These are phyloP conservation scores for Drosophila parthenogenetica DNA, from an alignment of 2,888 invertebrate species.

Conservation along the genomic window DNA sequence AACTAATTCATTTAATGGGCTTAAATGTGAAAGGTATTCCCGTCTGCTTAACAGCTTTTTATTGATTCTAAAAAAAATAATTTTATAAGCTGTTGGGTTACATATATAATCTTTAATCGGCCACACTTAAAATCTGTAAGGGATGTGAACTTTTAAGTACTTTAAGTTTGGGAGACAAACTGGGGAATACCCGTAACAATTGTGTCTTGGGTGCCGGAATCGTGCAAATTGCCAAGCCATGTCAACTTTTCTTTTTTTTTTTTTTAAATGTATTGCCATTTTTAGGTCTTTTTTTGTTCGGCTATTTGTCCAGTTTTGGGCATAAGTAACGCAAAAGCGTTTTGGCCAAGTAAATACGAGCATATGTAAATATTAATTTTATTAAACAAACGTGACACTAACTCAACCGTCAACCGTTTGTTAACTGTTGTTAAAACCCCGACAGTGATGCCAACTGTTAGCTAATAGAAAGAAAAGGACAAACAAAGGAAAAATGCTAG, in stretches of 20 bases:
- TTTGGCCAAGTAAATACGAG: conserved; percentile 65
- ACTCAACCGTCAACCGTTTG: conserved; percentile 28
- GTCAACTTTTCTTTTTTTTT: conserved; percentile 27
- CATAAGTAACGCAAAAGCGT: conserved; percentile 31
- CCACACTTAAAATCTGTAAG: background rate
- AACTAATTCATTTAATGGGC: background rate
- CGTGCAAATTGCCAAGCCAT: conserved; percentile 72
- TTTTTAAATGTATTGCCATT: background rate
- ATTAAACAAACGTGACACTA: conserved; percentile 75
- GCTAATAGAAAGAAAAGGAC: conserved; percentile 18
- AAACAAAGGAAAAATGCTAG: no score
- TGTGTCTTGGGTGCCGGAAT: conserved; percentile 41
- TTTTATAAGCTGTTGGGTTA: no score
- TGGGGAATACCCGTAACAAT: conserved; percentile 10
- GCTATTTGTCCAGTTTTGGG: conserved; percentile 73
- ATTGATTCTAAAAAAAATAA: no score
- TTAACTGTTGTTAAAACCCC: conserved; percentile 10
- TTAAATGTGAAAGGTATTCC: background rate
- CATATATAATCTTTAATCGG: background rate
- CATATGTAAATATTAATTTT: conserved; percentile 80
- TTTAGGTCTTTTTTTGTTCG: conserved; percentile 24
- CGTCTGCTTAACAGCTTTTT: no score
- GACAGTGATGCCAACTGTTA: conserved; percentile 37
- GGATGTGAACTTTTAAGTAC: background rate
- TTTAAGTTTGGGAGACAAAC: background rate